Conservation (phyloP, 2,888 invertebrate genomes). For the Drosophila recens region DNA sequence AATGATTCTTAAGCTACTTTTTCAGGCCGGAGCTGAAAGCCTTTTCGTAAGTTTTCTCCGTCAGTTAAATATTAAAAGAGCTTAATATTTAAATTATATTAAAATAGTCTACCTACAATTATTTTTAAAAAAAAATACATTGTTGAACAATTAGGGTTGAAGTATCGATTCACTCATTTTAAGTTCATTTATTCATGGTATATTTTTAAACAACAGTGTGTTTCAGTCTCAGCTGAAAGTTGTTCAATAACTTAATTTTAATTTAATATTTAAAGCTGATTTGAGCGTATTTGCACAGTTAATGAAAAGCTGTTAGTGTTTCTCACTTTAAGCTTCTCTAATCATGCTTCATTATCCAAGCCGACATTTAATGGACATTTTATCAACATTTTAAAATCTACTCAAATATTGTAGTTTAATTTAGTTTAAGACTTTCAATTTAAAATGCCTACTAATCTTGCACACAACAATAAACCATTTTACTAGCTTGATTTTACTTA, state of each 20-base stretch:
- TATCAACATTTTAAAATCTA: slow-evolving; percentile 3
- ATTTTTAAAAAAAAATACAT: neutral
- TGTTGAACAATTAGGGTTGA: neutral
- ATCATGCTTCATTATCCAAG: neutral
- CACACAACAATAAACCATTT: slow-evolving; percentile 15
- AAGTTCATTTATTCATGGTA: neutral
- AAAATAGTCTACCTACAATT: neutral
- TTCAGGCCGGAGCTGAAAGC: too few species aligned
- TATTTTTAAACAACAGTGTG: neutral
- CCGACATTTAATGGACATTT: neutral
- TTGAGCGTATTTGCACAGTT: too few species aligned
- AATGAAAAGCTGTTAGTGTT: neutral
- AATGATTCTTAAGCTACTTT: too few species aligned
- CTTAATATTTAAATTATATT: too few species aligned
- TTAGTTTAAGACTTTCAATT: neutral
- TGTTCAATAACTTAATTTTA: too few species aligned
- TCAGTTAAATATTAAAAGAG: too few species aligned
- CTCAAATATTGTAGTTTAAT: slow-evolving; percentile 2
- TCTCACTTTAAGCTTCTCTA: neutral
- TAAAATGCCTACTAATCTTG: neutral
- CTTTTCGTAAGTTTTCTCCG: too few species aligned
- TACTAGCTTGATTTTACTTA: neutral
- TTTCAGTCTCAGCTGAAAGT: too few species aligned
- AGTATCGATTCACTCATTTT: neutral
- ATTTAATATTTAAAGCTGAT: too few species aligned